Conservation (phyloP, 2,888 invertebrate species). For the Drosophila falleni region DNA sequence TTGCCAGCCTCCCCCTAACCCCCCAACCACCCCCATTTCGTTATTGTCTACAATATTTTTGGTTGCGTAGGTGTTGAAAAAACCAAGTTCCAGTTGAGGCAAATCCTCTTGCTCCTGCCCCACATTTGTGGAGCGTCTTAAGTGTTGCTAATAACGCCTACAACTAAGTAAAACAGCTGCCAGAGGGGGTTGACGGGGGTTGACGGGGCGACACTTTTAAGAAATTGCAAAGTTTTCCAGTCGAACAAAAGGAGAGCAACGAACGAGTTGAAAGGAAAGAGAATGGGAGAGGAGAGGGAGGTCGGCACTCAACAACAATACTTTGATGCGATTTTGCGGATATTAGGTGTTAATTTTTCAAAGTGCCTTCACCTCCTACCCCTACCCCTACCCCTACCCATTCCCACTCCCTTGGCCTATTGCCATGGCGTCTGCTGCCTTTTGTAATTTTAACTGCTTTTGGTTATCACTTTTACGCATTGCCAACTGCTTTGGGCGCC, state of each 20-base stretch:
- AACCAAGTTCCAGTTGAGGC: slow-evolving; percentile 32
- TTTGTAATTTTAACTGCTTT: slow-evolving; percentile 82
- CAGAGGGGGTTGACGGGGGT: background rate
- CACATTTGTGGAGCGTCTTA: slow-evolving; percentile 47
- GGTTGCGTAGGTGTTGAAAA: slow-evolving; percentile 68
- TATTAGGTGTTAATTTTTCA: slow-evolving; percentile 81
- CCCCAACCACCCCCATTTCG: background rate
- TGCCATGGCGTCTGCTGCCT: slow-evolving; percentile 73
- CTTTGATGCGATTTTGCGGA: slow-evolving; percentile 82
- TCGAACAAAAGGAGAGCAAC: slow-evolving; percentile 46
- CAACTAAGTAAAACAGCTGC: slow-evolving; percentile 76
- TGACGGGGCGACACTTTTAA: slow-evolving; percentile 68
- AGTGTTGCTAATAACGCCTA: slow-evolving; percentile 80
- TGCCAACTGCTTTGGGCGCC: slow-evolving; percentile 66
- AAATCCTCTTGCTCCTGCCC: background rate
- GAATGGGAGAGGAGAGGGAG: slow-evolving; percentile 34
- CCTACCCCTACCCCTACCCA: background rate
- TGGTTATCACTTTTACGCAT: slow-evolving; percentile 81
- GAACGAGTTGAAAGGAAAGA: slow-evolving; percentile 34
- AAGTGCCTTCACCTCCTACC: slow-evolving; percentile 51
- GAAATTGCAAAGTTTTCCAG: slow-evolving; percentile 79
- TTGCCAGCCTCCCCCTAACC: slow-evolving; percentile 1
- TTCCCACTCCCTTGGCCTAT: slow-evolving; percentile 35
- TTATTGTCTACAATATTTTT: slow-evolving; percentile 57
- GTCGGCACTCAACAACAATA: slow-evolving; percentile 63